phyloP scores from a whole-genome alignment of 2,888 invertebrate genomes.

The Archaeoteleia sp. region DNA sequence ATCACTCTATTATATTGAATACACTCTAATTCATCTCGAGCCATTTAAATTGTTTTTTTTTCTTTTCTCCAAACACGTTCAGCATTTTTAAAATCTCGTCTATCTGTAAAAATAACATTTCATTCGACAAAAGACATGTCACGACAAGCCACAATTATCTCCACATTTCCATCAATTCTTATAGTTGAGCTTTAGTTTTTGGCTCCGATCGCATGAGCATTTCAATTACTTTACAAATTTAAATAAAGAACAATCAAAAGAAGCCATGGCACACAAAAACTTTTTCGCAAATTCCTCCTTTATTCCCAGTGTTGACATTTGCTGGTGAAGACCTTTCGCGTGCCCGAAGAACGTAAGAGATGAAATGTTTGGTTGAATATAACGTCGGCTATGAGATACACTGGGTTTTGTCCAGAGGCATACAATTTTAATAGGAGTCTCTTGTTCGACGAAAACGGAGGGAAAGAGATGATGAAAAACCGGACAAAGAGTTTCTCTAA shows the following conservation, averaged over 20 bases:
- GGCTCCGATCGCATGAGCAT: too few species aligned
- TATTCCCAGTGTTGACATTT: slow-evolving; percentile 40
- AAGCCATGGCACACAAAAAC: slow-evolving; percentile 32
- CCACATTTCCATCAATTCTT: too few species aligned
- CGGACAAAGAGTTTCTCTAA: slow-evolving; percentile 38
- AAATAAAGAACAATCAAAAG: slow-evolving; percentile 25
- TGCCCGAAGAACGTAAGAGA: slow-evolving; percentile 22
- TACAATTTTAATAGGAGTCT: slow-evolving; percentile 42
- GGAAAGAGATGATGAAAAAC: slow-evolving; percentile 8
- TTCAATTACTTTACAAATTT: slow-evolving; percentile 30
- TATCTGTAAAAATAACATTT: too few species aligned
- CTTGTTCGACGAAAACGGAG: slow-evolving; percentile 33
- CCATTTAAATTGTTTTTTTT: too few species aligned
- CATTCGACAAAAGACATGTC: too few species aligned
- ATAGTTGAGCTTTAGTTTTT: too few species aligned
- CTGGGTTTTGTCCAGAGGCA: slow-evolving; percentile 12
- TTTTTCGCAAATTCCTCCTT: slow-evolving; percentile 26
- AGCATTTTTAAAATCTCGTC: too few species aligned
- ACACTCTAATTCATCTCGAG: too few species aligned
- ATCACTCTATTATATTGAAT: too few species aligned
- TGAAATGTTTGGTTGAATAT: too few species aligned
- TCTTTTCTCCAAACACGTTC: too few species aligned
- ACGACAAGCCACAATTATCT: too few species aligned
- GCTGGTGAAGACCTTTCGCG: slow-evolving; percentile 25
- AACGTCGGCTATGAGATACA: slow-evolving; percentile 25